These are phyloP conservation scores for Calycopis cecrops DNA, from an alignment of 1,140 invertebrate species.

Conservation along the genomic window DNA sequence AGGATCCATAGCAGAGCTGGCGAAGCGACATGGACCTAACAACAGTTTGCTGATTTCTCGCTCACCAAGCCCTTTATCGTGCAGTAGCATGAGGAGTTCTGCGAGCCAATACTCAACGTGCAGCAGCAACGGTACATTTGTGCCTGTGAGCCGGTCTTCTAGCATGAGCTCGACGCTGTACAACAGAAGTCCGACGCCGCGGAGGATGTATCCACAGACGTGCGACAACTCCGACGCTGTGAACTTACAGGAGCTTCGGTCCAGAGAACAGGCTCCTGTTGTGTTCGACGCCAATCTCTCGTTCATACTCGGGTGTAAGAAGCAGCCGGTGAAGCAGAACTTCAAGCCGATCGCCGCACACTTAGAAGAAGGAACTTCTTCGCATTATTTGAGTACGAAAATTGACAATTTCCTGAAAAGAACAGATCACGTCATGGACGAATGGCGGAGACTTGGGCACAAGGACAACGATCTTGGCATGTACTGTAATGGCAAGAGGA, in stretches of 20 bases:
- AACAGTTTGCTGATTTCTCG: conserved; percentile 50
- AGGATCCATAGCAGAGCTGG: conserved; percentile 67
- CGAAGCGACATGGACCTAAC: conserved; percentile 52
- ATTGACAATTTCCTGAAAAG: conserved; percentile 87
- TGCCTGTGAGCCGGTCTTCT: conserved; percentile 57
- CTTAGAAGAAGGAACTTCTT: conserved; percentile 83
- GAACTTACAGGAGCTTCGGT: conserved; percentile 75
- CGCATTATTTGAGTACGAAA: conserved; percentile 82
- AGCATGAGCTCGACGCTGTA: conserved; percentile 63
- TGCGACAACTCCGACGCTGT: conserved; percentile 65
- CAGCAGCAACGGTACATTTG: conserved; percentile 62
- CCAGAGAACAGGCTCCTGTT: conserved; percentile 83
- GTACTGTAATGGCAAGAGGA: conserved; percentile 56
- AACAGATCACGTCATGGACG: conserved; percentile 90
- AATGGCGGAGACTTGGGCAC: conserved; percentile 82
- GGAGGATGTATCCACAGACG: conserved; percentile 80
- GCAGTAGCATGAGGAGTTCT: conserved; percentile 58
- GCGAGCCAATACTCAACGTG: conserved; percentile 68
- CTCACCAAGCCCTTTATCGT: conserved; percentile 63
- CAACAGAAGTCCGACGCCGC: conserved; percentile 69
- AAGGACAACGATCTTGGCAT: conserved; percentile 68
- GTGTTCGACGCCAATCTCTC: conserved; percentile 88
- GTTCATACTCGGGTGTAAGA: conserved; percentile 83
- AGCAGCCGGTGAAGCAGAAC: conserved; percentile 80
- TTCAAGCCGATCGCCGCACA: conserved; percentile 83